phyloP scores from a whole-genome alignment of 1,140 invertebrate species.

The Gonatopus flavifemur region DNA sequence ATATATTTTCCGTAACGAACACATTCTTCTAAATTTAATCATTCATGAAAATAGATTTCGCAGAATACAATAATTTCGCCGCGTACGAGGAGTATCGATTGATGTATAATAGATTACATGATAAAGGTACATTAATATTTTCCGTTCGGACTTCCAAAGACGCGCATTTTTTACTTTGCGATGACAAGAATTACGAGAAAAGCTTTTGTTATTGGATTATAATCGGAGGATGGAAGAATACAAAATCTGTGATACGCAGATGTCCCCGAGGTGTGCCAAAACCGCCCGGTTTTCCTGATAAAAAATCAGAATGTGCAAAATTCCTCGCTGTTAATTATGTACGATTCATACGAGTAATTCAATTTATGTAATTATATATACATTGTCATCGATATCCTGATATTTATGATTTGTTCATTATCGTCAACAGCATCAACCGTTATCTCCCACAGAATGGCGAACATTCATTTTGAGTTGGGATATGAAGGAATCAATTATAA shows the following conservation, averaged over 20 bases:
- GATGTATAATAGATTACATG: background rate
- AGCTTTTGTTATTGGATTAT: slow-evolving; percentile 27
- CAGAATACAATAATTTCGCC: slow-evolving; percentile 2
- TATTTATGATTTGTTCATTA: too few relatives aligned
- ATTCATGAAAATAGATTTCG: slow-evolving; percentile 13
- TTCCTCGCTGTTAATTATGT: background rate
- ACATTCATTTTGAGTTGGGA: slow-evolving; percentile 25
- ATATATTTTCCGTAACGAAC: background rate
- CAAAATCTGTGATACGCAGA: slow-evolving; percentile 12
- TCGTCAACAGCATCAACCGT: slow-evolving; percentile 7
- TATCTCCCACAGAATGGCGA: slow-evolving; percentile 21
- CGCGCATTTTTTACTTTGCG: slow-evolving; percentile 20
- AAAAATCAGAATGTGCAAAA: background rate
- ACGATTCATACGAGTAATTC: too few relatives aligned
- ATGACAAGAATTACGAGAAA: background rate
- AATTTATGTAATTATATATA: too few relatives aligned
- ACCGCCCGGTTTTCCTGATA: background rate
- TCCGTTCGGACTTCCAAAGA: slow-evolving; percentile 15
- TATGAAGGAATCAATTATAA: background rate
- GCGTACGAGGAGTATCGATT: background rate
- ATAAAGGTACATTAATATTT: slow-evolving; percentile 6
- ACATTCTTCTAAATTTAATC: background rate
- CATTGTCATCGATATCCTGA: too few relatives aligned
- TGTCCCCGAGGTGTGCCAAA: slow-evolving; percentile 15
- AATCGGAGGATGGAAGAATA: slow-evolving; percentile 28